Percentiles rank a stretch among this genome's conserved stretches.
phyloP scores from a whole-genome alignment of 2,888 invertebrate genomes.

The Himalopsyche tibetana region DNA sequence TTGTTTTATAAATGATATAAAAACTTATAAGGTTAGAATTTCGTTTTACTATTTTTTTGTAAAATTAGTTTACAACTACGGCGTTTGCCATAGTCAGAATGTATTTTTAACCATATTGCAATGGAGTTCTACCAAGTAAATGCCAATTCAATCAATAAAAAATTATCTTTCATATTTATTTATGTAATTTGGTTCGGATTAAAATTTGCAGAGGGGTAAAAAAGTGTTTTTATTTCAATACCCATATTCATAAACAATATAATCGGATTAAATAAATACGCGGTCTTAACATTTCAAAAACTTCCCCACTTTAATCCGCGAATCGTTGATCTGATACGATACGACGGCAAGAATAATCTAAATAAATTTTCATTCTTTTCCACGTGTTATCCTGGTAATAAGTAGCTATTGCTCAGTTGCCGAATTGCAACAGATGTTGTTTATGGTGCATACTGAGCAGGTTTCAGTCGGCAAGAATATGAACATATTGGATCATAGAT shows the following conservation, averaged over 20 bases:
- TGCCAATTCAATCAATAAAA: too few species aligned
- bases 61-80: too few species aligned
- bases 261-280: constrained; percentile 54
- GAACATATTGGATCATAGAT: constrained; percentile 54
- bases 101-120: too few species aligned
- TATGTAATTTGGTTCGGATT: not conserved
- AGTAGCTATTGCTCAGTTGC: constrained; percentile 14
- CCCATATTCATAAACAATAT: constrained; percentile 50
- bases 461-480: constrained; percentile 44
- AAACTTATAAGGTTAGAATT: too few species aligned
- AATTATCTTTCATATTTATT: too few species aligned
- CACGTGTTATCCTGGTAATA: constrained; percentile 42
- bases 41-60: too few species aligned
- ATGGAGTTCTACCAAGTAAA: too few species aligned
- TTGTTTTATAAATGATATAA: too few species aligned
- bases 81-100: too few species aligned
- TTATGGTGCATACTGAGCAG: constrained; percentile 49
- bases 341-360: constrained; percentile 53
- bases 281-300: constrained; percentile 43
- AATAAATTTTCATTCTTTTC: constrained; percentile 51
- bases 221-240: constrained; percentile 51
- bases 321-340: constrained; percentile 58
- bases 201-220: constrained; percentile 22
- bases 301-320: not conserved
- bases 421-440: constrained; percentile 61